phyloP scores from a whole-genome alignment of 2,888 invertebrate genomes.

The Helobdella robusta region DNA sequence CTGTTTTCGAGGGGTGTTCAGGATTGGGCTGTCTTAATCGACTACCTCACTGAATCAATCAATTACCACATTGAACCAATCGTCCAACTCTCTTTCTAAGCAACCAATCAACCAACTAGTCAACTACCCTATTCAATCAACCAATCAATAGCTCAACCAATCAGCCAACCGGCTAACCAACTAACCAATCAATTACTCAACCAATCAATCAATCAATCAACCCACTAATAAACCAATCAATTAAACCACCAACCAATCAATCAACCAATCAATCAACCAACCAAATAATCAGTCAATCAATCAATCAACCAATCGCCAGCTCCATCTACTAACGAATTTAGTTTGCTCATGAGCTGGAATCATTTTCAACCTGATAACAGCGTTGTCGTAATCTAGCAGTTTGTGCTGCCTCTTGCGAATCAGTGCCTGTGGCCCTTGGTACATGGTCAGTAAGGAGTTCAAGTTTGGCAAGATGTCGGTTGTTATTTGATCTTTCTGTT shows the following conservation, averaged over 20 bases:
- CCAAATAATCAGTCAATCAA: too few species aligned
- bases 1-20: constrained; percentile 40
- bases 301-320: too few species aligned
- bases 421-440: constrained; percentile 55
- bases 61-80: background rate
- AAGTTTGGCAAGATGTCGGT: constrained; percentile 51
- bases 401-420: constrained; percentile 57
- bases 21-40: too few species aligned
- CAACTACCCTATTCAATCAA: too few species aligned
- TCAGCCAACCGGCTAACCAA: too few species aligned
- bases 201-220: too few species aligned
- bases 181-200: too few species aligned
- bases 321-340: constrained; percentile 26
- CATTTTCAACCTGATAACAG: constrained; percentile 42
- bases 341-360: constrained; percentile 50
- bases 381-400: constrained; percentile 55
- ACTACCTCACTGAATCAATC: background rate
- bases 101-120: too few species aligned
- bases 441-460: constrained; percentile 49
- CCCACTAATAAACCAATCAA: too few species aligned
- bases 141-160: too few species aligned
- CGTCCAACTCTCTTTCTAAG: background rate
- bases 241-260: too few species aligned
- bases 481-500: constrained; percentile 50
- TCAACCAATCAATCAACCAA: too few species aligned